phyloP scores from a whole-genome alignment of 2,888 invertebrate genomes.

The Chloromyia formosa region DNA sequence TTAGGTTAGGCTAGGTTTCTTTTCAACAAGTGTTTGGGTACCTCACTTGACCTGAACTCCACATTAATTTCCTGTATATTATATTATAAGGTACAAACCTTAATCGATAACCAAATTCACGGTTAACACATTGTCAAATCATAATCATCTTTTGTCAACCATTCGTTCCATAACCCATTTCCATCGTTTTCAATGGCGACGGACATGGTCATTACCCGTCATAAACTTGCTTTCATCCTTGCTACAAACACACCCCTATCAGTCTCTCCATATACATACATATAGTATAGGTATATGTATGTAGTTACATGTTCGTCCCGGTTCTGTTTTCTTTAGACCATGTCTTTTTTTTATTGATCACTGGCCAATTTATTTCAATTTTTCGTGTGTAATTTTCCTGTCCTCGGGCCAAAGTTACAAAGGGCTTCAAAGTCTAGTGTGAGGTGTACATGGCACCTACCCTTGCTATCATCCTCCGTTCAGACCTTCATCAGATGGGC shows the following conservation, averaged over 20 bases:
- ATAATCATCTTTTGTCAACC: too few relatives aligned
- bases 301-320: too few relatives aligned
- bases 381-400: constrained; percentile 46
- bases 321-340: background rate
- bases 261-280: too few relatives aligned
- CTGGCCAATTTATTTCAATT: constrained; percentile 47
- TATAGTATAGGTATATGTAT: too few relatives aligned
- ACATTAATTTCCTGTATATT: too few relatives aligned
- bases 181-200: constrained; percentile 23
- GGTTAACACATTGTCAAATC: too few relatives aligned
- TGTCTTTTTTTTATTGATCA: constrained; percentile 41
- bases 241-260: too few relatives aligned
- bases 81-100: too few relatives aligned
- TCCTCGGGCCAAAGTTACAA: constrained; percentile 28
- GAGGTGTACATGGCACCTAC: constrained; percentile 6
- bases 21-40: too few relatives aligned
- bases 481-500: constrained; percentile 28
- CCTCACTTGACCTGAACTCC: too few relatives aligned
- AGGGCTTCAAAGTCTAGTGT: background rate
- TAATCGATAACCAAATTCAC: too few relatives aligned
- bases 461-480: background rate
- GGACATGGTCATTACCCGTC: constrained; percentile 33
- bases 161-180: background rate
- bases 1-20: too few relatives aligned
- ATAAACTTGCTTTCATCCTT: constrained; percentile 15